Evolutionary conservation across 2,888 invertebrate species (phyloP), one percentile per base, ranked within the genome.

Genomic region (Cosmorhoe ocellata): DNA sequence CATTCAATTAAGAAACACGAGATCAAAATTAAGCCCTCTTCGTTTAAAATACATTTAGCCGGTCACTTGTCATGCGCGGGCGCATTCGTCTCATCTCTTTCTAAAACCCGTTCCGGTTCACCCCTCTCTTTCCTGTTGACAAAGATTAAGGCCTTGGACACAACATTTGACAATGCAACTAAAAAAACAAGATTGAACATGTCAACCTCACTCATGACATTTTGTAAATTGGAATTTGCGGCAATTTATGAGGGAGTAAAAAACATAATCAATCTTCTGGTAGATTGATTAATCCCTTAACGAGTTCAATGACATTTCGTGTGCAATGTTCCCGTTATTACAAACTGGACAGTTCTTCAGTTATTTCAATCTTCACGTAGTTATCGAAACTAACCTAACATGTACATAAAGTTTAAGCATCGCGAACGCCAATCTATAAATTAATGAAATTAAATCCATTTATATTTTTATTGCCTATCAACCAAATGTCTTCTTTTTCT

Each of bases 21-120:
- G 74, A 81, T 79, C 82, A 81, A 81, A 88, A 90, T 89, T 88
- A 86, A 89, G 89, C 89, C 85, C 84, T 89, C 86, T 83, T 81
- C 85, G 82, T 88, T 90, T 87, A 87, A 89, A 88, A 87, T 86
- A 83, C 87, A 87, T 89, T 89, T 89, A 89, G 88, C 87, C 85
- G 82, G 84, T 83, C 86, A 87, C 88, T 85, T 87, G 89, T 84
- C 86, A 84, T 77, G 84, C 79, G 76, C 80, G 63, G 66, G 76
- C 79, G 80, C 80, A 73, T 59, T 71, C 60, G 61, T 58, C 68
- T 64, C 65, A 64, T 86, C 85, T 72, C 77, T 64, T 71, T 86
- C 83, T 79, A 79, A 87, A 88, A 88, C 89, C 76, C 75, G 88
- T 88, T 88, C 77, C 74, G 69, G 67, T 70, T 60, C 62, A 54